Percentiles rank a stretch among this genome's conserved stretches.
phyloP scores from a whole-genome alignment of 2,797 vertebrate genomes.

The Botia almorhae region DNA sequence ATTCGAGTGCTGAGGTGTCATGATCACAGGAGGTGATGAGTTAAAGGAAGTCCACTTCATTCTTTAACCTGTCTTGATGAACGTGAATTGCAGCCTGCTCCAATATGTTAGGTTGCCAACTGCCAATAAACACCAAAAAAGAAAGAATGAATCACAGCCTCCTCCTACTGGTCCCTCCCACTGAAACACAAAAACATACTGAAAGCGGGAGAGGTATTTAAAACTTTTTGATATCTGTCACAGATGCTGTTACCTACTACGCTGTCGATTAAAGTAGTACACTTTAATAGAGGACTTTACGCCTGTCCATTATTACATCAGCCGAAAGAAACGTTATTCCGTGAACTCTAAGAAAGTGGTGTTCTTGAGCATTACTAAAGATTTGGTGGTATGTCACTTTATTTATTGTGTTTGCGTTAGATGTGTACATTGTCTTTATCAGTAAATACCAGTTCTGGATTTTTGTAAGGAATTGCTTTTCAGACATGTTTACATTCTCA shows the following conservation, averaged over 20 bases:
- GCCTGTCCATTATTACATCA: slow-evolving; percentile 20
- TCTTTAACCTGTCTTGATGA: slow-evolving; percentile 30
- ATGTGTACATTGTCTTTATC: neutral
- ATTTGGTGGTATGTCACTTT: slow-evolving; percentile 44
- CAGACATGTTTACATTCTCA: slow-evolving; percentile 12
- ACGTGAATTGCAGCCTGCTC: slow-evolving; percentile 60
- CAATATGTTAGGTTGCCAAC: neutral
- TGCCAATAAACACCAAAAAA: no score
- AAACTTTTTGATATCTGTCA: slow-evolving; percentile 63
- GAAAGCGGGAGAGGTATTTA: slow-evolving; percentile 60
- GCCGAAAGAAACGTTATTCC: slow-evolving; percentile 33
- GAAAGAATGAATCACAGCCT: slow-evolving; percentile 44
- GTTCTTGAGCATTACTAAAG: slow-evolving; percentile 25
- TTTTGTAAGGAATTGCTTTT: neutral
- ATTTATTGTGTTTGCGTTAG: neutral
- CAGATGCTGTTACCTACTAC: slow-evolving; percentile 45
- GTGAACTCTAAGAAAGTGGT: slow-evolving; percentile 18
- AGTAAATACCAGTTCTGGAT: neutral
- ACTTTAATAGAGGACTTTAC: slow-evolving; percentile 8
- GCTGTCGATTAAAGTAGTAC: no score
- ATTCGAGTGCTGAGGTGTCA: neutral
- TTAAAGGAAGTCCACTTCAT: slow-evolving; percentile 30
- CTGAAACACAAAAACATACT: slow-evolving; percentile 61
- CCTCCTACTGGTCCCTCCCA: slow-evolving; percentile 67
- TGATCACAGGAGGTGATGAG: neutral